Conservation (phyloP, 2,113 vertebrate species). For the Phylloscopus whistleri region DNA sequence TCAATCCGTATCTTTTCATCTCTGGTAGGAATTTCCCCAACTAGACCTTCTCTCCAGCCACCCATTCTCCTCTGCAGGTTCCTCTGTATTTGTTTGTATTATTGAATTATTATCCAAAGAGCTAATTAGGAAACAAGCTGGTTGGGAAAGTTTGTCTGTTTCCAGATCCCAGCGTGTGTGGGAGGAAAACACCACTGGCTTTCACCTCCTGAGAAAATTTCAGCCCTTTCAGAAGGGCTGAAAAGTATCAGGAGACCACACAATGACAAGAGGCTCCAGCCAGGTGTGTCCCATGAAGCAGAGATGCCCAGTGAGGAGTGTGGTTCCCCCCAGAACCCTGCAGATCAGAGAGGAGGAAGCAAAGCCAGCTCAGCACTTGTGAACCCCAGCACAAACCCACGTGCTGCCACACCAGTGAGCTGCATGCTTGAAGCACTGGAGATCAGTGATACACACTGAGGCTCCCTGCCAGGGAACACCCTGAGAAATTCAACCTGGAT, state of each 20-base stretch:
- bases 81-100: not conserved
- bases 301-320: not conserved
- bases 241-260: not conserved
- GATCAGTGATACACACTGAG: not conserved
- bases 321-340: not conserved
- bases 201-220: not conserved
- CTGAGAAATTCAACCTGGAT: not conserved
- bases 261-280: not conserved
- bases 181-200: not conserved
- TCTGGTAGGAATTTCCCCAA: not conserved
- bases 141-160: not conserved
- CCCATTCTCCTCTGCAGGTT: not conserved
- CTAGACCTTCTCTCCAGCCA: not conserved
- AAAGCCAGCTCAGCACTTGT: accelerated
- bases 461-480: not conserved
- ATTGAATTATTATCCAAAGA: not conserved
- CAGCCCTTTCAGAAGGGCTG: not conserved
- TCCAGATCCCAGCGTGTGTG: accelerated
- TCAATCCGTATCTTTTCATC: not conserved
- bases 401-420: accelerated
- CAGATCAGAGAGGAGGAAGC: accelerated
- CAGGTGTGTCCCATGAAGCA: not conserved
- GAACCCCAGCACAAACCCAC: not conserved
- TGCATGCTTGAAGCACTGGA: not conserved
- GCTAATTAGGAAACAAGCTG: not conserved